Evolutionary conservation across 2,797 vertebrate species (phyloP).

Genomic region (Sebastes trivittatus): DNA sequence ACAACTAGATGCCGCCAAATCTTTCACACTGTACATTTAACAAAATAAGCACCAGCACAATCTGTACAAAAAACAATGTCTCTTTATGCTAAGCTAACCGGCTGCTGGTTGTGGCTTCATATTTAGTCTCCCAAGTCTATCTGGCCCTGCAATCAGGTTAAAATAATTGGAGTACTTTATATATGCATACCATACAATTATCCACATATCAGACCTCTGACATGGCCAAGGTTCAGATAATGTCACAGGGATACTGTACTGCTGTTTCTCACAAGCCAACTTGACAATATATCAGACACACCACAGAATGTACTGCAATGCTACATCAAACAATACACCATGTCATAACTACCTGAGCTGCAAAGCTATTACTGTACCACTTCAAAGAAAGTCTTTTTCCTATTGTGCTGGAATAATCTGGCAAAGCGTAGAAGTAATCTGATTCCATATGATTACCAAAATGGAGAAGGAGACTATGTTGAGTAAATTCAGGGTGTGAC

Average conservation of each 20-base stretch:
- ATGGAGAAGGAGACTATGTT: background rate
- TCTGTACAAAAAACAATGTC: background rate
- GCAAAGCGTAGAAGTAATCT: background rate
- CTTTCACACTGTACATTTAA: background rate
- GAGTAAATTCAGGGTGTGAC: background rate
- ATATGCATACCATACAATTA: background rate
- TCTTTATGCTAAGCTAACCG: background rate
- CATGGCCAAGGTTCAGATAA: background rate
- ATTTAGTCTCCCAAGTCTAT: background rate
- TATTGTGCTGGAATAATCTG: background rate
- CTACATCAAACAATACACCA: constrained; percentile 33
- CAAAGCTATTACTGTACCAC: constrained; percentile 2
- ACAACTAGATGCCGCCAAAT: too few relatives aligned
- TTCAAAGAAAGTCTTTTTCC: constrained; percentile 17
- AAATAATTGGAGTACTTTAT: too few relatives aligned
- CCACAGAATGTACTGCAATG: background rate
- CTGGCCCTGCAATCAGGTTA: too few relatives aligned
- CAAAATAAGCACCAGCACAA: background rate
- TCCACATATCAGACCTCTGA: background rate
- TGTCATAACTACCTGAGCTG: constrained; percentile 7
- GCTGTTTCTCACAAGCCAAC: background rate
- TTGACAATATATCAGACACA: background rate
- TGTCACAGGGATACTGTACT: background rate
- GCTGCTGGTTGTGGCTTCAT: background rate
- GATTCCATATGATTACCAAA: background rate